A percentile compares a stretch with the other conserved stretches of the same genome.
These are phyloP conservation scores for Sebastes aleutianus DNA, from an alignment of 2,797 vertebrate genomes.

Conservation along the genomic window DNA sequence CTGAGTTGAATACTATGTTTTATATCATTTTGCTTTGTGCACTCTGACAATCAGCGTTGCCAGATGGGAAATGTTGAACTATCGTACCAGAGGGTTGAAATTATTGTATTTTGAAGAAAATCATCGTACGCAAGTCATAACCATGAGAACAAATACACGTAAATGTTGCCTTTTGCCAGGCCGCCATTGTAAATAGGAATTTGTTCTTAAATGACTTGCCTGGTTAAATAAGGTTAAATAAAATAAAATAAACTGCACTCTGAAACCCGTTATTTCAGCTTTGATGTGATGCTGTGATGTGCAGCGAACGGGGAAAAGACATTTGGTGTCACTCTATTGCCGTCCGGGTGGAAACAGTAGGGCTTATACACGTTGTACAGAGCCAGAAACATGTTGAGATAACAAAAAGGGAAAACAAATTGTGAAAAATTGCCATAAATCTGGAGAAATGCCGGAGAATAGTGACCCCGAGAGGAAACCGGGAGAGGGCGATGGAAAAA, in stretches of 20 bases:
- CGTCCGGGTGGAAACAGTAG: too few relatives aligned
- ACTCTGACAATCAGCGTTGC: neutral
- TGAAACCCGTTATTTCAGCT: too few relatives aligned
- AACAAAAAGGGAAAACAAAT: too few relatives aligned
- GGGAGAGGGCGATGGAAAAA: rapidly evolving
- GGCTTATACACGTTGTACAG: rapidly evolving
- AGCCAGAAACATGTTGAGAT: too few relatives aligned
- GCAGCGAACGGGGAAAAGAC: neutral
- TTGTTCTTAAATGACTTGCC: too few relatives aligned
- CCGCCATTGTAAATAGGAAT: too few relatives aligned
- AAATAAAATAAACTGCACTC: too few relatives aligned
- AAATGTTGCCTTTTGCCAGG: neutral
- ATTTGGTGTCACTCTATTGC: too few relatives aligned
- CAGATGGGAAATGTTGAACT: neutral
- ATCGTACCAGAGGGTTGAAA: neutral
- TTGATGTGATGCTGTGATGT: too few relatives aligned
- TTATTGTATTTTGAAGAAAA: neutral
- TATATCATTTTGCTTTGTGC: neutral
- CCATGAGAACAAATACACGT: neutral
- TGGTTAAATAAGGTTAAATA: too few relatives aligned
- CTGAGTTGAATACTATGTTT: neutral
- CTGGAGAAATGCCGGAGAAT: rapidly evolving
- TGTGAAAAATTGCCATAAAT: too few relatives aligned
- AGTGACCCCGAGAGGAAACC: too few relatives aligned
- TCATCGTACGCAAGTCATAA: neutral